Conservation (phyloP, 2,888 invertebrate species). For the Tholera decimalis region DNA sequence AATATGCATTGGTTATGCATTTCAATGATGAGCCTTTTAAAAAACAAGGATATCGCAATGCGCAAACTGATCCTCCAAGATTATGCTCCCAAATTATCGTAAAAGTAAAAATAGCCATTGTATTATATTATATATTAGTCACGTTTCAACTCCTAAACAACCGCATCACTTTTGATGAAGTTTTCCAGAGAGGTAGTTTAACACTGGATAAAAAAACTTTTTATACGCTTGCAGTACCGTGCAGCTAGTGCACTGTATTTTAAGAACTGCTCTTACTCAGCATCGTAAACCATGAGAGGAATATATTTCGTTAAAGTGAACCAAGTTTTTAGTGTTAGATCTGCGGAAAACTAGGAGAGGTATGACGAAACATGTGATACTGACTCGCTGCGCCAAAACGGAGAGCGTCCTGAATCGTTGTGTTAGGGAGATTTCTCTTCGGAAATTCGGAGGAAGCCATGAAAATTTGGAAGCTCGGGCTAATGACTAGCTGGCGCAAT, state of each 20-base stretch:
- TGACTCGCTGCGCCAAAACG: conserved; percentile 1
- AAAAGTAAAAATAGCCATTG: neutral
- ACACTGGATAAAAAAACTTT: conserved; percentile 36
- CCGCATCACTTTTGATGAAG: conserved; percentile 13
- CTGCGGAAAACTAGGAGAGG: conserved; percentile 6
- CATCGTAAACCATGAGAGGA: conserved; percentile 22
- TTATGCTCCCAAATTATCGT: neutral
- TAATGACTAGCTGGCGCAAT: conserved; percentile 2
- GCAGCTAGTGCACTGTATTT: conserved; percentile 14
- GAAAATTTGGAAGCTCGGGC: neutral
- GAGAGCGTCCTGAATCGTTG: neutral
- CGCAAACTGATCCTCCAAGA: neutral
- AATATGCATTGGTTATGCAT: too few species aligned
- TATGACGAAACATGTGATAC: neutral
- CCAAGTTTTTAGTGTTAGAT: conserved; percentile 36
- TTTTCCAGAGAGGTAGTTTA: conserved; percentile 16
- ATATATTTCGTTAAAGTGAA: conserved; percentile 27
- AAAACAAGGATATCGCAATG: neutral
- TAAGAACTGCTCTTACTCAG: conserved; percentile 17
- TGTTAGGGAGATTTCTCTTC: neutral
- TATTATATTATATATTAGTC: conserved; percentile 5
- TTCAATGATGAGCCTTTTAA: neutral
- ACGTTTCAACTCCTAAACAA: conserved; percentile 10
- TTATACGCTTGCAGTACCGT: conserved; percentile 12
- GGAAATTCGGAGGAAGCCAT: too few species aligned